A percentile compares a stretch with the other conserved stretches of the same genome.
phyloP scores from a whole-genome alignment of 1,140 invertebrate genomes.

The Teleogryllus occipitalis region DNA sequence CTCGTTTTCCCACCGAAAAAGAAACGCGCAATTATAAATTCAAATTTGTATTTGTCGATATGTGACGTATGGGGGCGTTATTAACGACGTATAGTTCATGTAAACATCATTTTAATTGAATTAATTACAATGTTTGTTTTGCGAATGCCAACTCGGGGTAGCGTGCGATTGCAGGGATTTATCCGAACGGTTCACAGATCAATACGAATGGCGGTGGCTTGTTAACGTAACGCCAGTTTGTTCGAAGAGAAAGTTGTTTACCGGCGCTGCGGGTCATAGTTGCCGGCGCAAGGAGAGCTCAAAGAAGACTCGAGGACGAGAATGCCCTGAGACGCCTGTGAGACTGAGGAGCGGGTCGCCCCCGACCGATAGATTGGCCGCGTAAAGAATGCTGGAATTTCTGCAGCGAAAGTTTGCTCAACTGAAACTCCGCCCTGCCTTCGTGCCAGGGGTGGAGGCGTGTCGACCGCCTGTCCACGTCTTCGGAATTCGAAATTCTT shows the following conservation, averaged over 20 bases:
- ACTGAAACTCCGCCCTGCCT: too few relatives aligned
- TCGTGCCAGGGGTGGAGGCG: too few relatives aligned
- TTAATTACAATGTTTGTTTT: constrained; percentile 2
- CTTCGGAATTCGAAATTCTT: too few relatives aligned
- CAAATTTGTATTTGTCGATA: constrained; percentile 1
- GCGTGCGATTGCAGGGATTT: neutral
- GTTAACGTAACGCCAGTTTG: neutral
- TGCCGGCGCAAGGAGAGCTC: neutral
- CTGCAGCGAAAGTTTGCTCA: neutral
- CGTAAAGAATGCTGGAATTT: neutral
- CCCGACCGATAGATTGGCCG: neutral
- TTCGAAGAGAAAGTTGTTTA: neutral
- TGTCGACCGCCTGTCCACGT: too few relatives aligned
- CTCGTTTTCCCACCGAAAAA: neutral
- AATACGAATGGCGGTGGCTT: neutral
- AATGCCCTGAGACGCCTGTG: neutral
- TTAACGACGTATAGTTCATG: neutral
- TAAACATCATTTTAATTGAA: constrained; percentile 1
- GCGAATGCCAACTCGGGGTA: neutral
- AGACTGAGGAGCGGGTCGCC: neutral
- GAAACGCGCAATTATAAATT: neutral
- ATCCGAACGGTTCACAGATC: neutral
- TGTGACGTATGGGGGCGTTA: neutral
- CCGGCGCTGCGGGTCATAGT: neutral
- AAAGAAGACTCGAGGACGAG: neutral